phyloP scores from a whole-genome alignment of 2,888 invertebrate species.

The Sussaba pulchella region DNA sequence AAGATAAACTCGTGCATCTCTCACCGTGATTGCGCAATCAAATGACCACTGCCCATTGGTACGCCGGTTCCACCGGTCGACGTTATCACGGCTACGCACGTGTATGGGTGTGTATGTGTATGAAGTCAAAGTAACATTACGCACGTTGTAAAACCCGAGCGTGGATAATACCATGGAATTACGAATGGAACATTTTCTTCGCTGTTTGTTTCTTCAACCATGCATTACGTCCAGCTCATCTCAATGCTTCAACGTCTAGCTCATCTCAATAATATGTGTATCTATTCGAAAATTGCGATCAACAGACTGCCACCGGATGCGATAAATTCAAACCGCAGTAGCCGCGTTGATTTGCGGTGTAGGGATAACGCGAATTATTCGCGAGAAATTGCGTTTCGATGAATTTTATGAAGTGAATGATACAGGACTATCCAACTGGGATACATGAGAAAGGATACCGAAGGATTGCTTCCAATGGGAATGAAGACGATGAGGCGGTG shows the following conservation, averaged over 20 bases:
- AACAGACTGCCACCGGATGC: slow-evolving; percentile 40
- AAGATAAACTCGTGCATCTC: slow-evolving; percentile 61
- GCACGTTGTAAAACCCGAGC: not conserved
- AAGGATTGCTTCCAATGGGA: too few relatives aligned
- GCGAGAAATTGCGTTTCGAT: not conserved
- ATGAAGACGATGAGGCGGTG: too few relatives aligned
- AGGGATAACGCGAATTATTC: slow-evolving; percentile 25
- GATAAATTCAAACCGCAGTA: slow-evolving; percentile 48
- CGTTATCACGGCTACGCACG: too few relatives aligned
- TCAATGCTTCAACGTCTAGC: too few relatives aligned
- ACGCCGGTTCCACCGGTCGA: too few relatives aligned
- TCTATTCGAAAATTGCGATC: not conserved
- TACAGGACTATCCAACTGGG: too few relatives aligned
- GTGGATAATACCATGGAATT: not conserved
- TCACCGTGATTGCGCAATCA: slow-evolving; percentile 75
- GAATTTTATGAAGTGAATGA: not conserved
- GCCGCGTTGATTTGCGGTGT: slow-evolving; percentile 47
- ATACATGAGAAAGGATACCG: too few relatives aligned
- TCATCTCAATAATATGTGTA: too few relatives aligned
- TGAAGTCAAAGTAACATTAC: not conserved
- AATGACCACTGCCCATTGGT: slow-evolving; percentile 69
- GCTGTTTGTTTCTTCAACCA: slow-evolving; percentile 40
- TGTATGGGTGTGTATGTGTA: too few relatives aligned
- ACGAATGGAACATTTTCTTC: slow-evolving; percentile 22
- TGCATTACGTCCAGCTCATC: slow-evolving; percentile 20